These are phyloP conservation scores for Lethocerus indicus DNA, from an alignment of 1,140 invertebrate species.

Conservation along the genomic window DNA sequence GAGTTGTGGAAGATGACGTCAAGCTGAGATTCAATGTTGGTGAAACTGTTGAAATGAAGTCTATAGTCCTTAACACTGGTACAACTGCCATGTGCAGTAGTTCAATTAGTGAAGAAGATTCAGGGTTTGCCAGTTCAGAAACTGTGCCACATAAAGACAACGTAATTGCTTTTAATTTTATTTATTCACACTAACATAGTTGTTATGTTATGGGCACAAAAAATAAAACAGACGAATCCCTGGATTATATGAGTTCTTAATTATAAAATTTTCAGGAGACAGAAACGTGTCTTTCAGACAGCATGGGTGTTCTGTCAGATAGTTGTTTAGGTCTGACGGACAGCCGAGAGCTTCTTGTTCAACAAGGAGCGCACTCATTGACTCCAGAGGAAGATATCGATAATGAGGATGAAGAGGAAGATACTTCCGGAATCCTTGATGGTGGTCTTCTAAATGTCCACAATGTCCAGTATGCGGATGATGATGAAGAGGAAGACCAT, in stretches of 20 bases:
- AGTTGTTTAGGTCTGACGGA: slow-evolving; percentile 13
- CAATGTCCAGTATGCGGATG: slow-evolving; percentile 33
- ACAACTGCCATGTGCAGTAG: too few relatives aligned
- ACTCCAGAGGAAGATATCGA: slow-evolving; percentile 22
- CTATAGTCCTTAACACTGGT: too few relatives aligned
- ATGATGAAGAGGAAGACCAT: too few relatives aligned
- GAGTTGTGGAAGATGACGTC: slow-evolving; percentile 16
- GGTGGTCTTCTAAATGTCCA: slow-evolving; percentile 25
- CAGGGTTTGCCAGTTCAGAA: slow-evolving; percentile 21
- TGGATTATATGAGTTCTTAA: too few relatives aligned
- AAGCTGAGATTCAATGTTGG: slow-evolving; percentile 13
- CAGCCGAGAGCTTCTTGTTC: slow-evolving; percentile 8
- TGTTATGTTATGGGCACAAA: too few relatives aligned
- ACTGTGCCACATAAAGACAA: slow-evolving; percentile 12
- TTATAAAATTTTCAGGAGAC: slow-evolving; percentile 3
- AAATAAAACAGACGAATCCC: too few relatives aligned
- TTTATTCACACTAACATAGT: too few relatives aligned
- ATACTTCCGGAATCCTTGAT: slow-evolving; percentile 5
- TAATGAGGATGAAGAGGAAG: slow-evolving; percentile 5
- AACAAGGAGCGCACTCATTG: slow-evolving; percentile 5
- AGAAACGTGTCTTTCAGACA: slow-evolving; percentile 12
- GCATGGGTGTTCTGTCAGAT: slow-evolving; percentile 18
- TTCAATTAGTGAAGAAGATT: slow-evolving; percentile 20
- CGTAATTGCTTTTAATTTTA: background rate
- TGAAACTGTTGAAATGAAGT: slow-evolving; percentile 9